Conservation (phyloP, 2,888 invertebrate genomes). For the Eueremaeus valkanovi region DNA sequence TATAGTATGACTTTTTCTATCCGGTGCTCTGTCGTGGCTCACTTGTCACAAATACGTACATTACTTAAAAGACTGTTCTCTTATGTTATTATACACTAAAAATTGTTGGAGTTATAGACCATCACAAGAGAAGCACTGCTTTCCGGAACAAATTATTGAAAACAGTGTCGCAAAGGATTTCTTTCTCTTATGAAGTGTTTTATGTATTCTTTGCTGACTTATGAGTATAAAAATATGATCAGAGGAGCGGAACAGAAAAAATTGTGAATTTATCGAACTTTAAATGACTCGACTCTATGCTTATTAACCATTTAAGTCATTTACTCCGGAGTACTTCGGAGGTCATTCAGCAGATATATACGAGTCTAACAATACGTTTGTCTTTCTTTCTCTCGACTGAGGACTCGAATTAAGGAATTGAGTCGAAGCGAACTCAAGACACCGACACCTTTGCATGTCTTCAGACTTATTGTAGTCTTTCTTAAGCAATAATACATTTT, state of each 20-base stretch:
- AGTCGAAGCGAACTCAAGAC: background rate
- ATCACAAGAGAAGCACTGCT: constrained; percentile 16
- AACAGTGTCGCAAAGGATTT: background rate
- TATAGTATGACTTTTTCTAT: background rate
- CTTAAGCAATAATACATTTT: too few species aligned
- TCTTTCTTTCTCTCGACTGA: background rate
- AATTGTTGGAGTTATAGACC: constrained; percentile 23
- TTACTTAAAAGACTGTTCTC: background rate
- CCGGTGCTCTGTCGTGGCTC: background rate
- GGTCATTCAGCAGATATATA: constrained; percentile 14
- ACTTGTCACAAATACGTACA: background rate
- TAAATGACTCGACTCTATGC: constrained; percentile 5
- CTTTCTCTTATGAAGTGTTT: background rate
- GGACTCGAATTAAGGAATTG: constrained; percentile 4
- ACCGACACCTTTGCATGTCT: constrained; percentile 7
- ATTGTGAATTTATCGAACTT: constrained; percentile 21
- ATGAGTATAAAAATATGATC: background rate
- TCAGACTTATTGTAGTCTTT: background rate
- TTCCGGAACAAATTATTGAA: constrained; percentile 33
- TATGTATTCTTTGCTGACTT: background rate
- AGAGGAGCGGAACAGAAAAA: constrained; percentile 19
- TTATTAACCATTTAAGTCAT: background rate
- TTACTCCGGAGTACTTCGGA: too few species aligned
- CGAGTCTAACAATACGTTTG: constrained; percentile 8
- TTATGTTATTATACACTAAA: background rate